Percentiles rank a stretch among this genome's conserved stretches.
Conservation (phyloP, 2,113 vertebrate genomes). For the Prunella fulvescens region DNA sequence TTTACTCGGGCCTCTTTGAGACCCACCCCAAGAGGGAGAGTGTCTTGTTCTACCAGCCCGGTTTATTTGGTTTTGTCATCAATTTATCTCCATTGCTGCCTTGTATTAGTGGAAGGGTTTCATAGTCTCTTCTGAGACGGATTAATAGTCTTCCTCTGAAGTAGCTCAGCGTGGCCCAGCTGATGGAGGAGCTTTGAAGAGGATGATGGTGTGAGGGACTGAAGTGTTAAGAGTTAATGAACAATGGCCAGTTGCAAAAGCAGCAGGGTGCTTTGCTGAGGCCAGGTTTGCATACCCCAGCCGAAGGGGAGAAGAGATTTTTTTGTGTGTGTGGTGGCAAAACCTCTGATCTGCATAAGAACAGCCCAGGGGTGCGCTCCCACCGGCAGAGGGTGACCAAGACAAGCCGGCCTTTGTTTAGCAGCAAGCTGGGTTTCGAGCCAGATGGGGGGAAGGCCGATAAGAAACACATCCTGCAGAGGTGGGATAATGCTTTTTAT, state of each 20-base stretch:
- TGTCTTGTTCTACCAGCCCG: not conserved
- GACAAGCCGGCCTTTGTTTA: not conserved
- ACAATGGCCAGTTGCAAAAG: not conserved
- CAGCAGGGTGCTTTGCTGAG: not conserved
- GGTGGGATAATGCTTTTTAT: not conserved
- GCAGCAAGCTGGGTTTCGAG: not conserved
- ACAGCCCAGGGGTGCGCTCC: not conserved
- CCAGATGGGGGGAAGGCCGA: not conserved
- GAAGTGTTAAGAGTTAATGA: not conserved
- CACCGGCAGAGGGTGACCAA: not conserved
- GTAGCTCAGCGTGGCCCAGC: not conserved
- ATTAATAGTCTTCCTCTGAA: not conserved
- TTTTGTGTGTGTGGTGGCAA: not conserved
- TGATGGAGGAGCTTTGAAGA: not conserved
- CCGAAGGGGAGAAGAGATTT: not conserved
- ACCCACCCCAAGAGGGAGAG: not conserved
- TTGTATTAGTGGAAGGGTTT: not conserved
- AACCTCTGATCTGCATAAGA: not conserved
- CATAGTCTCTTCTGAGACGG: not conserved
- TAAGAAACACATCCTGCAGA: not conserved
- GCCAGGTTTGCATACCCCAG: not conserved
- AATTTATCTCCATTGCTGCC: not conserved
- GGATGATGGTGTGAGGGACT: not conserved
- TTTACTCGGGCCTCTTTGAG: not conserved
- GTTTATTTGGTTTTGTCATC: not conserved